A percentile compares a stretch with the other conserved stretches of the same genome.
Evolutionary conservation across 2,888 invertebrate species (phyloP).

Genomic region (Troglohyphantes excavatus): DNA sequence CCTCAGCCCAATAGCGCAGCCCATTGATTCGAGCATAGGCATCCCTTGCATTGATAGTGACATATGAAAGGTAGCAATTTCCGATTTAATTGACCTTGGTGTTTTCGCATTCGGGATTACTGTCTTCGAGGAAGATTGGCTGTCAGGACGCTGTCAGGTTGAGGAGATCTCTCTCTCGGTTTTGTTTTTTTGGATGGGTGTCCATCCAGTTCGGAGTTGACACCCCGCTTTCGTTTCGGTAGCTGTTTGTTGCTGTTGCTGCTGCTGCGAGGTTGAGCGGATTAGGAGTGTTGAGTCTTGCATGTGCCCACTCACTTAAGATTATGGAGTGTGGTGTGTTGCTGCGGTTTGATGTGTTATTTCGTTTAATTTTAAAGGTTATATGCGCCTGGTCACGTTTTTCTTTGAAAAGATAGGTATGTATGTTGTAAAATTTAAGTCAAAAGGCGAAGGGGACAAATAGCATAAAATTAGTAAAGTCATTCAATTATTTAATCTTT

Average conservation of each 20-base stretch:
- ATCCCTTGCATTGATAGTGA: slow-evolving; percentile 16
- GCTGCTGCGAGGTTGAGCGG: not conserved
- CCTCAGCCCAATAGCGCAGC: not conserved
- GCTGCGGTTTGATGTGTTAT: not conserved
- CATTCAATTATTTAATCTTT: too few relatives aligned
- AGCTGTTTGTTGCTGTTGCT: not conserved
- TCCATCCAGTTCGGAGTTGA: slow-evolving; percentile 33
- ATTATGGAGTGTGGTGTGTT: too few relatives aligned
- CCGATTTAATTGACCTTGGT: slow-evolving; percentile 66
- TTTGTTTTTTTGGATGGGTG: slow-evolving; percentile 14
- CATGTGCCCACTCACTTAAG: too few relatives aligned
- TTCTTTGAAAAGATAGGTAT: too few relatives aligned
- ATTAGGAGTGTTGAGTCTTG: too few relatives aligned
- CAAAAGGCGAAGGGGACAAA: too few relatives aligned
- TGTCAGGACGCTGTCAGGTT: slow-evolving; percentile 47
- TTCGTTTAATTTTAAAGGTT: too few relatives aligned
- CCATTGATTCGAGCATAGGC: slow-evolving; percentile 9
- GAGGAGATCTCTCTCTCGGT: slow-evolving; percentile 20
- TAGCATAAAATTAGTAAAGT: too few relatives aligned
- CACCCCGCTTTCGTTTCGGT: slow-evolving; percentile 6
- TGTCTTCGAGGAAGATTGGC: slow-evolving; percentile 20
- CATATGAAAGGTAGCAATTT: slow-evolving; percentile 76
- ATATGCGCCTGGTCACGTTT: too few relatives aligned
- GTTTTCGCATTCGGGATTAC: slow-evolving; percentile 45
- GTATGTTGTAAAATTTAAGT: too few relatives aligned